These are phyloP conservation scores for Pediacus dermestoides DNA, from an alignment of 2,888 invertebrate genomes.

Conservation along the genomic window DNA sequence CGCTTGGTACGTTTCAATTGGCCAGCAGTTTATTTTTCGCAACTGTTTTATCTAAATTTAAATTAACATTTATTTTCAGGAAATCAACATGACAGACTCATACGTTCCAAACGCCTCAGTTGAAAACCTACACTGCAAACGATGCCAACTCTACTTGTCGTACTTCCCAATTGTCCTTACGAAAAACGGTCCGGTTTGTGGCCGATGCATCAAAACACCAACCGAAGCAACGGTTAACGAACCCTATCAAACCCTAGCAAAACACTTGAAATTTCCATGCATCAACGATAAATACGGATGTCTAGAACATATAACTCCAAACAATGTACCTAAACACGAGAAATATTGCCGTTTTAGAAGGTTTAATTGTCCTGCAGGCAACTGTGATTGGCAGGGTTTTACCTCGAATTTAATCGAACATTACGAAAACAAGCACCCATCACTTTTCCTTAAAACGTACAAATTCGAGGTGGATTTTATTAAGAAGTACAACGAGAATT, in stretches of 20 bases:
- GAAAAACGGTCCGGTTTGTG: conserved; percentile 32
- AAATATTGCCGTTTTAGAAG: conserved; percentile 31
- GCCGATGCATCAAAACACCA: conserved; percentile 31
- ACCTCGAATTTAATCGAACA: conserved; percentile 34
- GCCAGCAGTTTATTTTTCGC: too few relatives aligned
- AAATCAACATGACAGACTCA: too few relatives aligned
- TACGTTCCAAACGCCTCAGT: conserved; percentile 13
- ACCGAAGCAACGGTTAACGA: conserved; percentile 30
- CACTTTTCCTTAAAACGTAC: conserved; percentile 31
- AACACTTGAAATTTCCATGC: conserved; percentile 38
- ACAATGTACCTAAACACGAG: conserved; percentile 34
- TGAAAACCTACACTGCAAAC: conserved; percentile 30
- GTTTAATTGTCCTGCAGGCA: conserved; percentile 31
- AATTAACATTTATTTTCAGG: too few relatives aligned
- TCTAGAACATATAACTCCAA: conserved; percentile 29
- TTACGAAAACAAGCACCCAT: conserved; percentile 35
- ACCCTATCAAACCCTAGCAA: conserved; percentile 33
- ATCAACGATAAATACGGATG: conserved; percentile 35
- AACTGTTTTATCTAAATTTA: too few relatives aligned
- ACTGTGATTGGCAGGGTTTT: conserved; percentile 38
- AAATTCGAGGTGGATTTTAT: conserved; percentile 41
- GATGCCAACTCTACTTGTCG: conserved; percentile 37
- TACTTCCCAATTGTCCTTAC: conserved; percentile 30
- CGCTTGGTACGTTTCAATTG: too few relatives aligned
- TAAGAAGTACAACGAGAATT: conserved; percentile 36